These are phyloP conservation scores for Philotrypesis tridentata DNA, from an alignment of 1,140 invertebrate species.

Conservation along the genomic window DNA sequence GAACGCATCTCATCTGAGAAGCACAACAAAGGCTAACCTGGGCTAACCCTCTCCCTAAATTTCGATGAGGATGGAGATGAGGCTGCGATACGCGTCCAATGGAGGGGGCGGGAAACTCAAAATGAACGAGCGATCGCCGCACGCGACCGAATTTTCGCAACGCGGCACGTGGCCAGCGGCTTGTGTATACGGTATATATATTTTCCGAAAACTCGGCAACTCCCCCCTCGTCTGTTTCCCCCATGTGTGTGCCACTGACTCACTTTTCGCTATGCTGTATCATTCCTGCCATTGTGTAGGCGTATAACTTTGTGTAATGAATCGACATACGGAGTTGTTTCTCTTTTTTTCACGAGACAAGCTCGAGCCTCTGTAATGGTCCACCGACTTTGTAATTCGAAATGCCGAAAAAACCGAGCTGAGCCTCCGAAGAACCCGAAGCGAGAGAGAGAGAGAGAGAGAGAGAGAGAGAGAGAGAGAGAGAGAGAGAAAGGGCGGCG, in stretches of 20 bases:
- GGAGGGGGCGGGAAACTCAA: not conserved
- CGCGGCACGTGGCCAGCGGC: conserved; percentile 29
- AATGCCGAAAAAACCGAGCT: not conserved
- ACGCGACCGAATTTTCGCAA: conserved; percentile 45
- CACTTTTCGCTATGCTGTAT: not conserved
- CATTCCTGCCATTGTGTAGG: no score
- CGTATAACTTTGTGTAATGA: not conserved
- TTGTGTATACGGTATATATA: not conserved
- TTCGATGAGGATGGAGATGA: conserved; percentile 39
- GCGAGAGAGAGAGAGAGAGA: no score
- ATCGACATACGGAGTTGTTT: not conserved
- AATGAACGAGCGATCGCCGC: not conserved
- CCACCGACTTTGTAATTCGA: no score
- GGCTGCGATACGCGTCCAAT: conserved; percentile 30
- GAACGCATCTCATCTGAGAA: not conserved
- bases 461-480: no score
- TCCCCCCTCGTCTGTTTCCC: not conserved
- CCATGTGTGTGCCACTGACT: not conserved
- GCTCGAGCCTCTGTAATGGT: not conserved
- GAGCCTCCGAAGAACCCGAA: no score
- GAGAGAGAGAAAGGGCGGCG: not conserved
- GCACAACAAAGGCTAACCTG: not conserved
- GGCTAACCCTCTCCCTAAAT: conserved; percentile 45
- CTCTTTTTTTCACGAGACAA: not conserved
- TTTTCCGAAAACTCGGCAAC: conserved; percentile 26